Base-by-base conservation (phyloP, 1,140 invertebrate species). In the Drosophila parabipectinata region DNA sequence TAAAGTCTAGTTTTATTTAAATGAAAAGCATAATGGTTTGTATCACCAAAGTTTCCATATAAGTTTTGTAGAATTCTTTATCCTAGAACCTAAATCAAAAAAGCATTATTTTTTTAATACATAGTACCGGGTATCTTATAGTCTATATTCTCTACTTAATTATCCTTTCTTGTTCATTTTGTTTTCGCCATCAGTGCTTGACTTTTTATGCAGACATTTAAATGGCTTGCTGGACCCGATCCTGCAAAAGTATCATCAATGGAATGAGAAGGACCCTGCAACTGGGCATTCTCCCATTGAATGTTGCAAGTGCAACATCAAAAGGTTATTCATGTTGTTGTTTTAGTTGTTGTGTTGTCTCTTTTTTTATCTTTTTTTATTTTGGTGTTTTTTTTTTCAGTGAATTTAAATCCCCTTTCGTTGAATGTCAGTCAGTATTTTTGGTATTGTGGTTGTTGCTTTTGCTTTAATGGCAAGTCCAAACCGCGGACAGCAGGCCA, bases 321-420 rank as follows among this genome's bases (percentile, higher is more conserved):
- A 76, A 76, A 67, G 66, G 73, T 47, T 44, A 52, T 68, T 69
- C 57, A 44, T 51, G n/a, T 26, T 14, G 24, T 18, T 3, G 34
- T n/a, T 12, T 10, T 37, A n/a, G 34, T n/a, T 3, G 10, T 37
- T 18, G 1, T 53, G 2, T 21, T 21, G 21, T 48, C 62, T 73
- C 9, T 37, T 10, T 37, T 37, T 0, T 4, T 44, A 6, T 44
- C 18, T n/a, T 14, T n/a, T n/a, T 41, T 41, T 15, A 15, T 8
- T 0, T n/a, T 14, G 12, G 14, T 14, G 56, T 69, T 12, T 10
- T 52, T 69, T 76, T 62, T 79, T 85, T 55, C 80, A 53, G 69
- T 88, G 82, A 87, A 68, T 82, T 87, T 87, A 68, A 87, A 85
- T 82, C 82, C 74, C 66, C 52, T 82, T 82, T 82, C 64, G 71